A percentile compares a stretch with the other conserved stretches of the same genome.
Evolutionary conservation across 2,113 vertebrate species (phyloP).

Genomic region (Sminthopsis crassicaudata): DNA sequence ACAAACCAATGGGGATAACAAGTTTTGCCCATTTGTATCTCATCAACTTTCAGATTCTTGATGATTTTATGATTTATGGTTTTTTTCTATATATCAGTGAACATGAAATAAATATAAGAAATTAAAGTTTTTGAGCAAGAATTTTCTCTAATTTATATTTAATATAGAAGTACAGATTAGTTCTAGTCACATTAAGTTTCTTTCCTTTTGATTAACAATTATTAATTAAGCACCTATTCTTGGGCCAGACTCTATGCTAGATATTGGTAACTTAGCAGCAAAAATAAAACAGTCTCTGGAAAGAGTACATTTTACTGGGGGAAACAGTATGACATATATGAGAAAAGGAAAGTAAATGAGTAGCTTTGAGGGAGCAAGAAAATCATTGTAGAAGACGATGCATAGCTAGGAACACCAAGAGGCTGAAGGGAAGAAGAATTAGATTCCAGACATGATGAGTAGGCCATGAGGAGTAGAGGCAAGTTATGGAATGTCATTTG

Average conservation of each 20-base stretch:
- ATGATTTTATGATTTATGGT: neutral
- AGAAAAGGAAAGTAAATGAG: neutral
- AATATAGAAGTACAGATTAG: constrained; percentile 34
- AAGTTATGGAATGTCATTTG: neutral
- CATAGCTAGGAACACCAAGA: neutral
- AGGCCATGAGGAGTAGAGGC: neutral
- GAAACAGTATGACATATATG: neutral
- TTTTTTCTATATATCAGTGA: neutral
- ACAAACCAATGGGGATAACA: neutral
- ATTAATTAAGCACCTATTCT: neutral
- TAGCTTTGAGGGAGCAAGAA: neutral
- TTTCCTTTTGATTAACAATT: neutral
- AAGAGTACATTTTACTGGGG: neutral
- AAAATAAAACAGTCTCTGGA: neutral
- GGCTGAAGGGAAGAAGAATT: neutral
- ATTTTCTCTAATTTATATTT: constrained; percentile 50
- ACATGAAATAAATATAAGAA: neutral
- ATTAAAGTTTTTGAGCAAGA: constrained; percentile 13
- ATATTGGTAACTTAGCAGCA: neutral
- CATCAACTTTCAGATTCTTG: neutral
- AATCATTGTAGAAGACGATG: neutral
- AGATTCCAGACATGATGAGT: neutral
- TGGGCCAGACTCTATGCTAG: neutral
- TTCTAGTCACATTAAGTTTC: neutral
- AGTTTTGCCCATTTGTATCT: neutral